A percentile compares a stretch with the other conserved stretches of the same genome.
Evolutionary conservation across 2,797 vertebrate genomes (phyloP).

Genomic region (Okamejei kenojei): DNA sequence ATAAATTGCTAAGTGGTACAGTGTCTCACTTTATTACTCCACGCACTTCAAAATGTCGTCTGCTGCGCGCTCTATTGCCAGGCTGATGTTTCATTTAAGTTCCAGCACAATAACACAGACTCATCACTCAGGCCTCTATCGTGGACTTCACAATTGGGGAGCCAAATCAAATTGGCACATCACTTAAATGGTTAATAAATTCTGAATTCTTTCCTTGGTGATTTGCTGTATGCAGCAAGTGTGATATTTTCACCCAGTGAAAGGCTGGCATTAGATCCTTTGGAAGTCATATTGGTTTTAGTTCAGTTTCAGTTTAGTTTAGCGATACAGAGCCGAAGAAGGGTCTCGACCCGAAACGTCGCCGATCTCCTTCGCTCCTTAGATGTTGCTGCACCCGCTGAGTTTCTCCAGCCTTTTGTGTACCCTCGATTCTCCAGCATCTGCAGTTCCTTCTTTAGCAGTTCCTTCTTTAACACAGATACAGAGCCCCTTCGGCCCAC

Average conservation of each 20-base stretch:
- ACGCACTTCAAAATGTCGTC: neutral
- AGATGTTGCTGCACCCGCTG: too few relatives aligned
- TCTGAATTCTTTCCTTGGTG: neutral
- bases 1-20: neutral
- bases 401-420: too few relatives aligned
- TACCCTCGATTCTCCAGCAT: too few relatives aligned
- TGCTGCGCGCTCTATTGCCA: neutral
- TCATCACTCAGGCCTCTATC: neutral
- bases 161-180: neutral
- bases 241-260: neutral
- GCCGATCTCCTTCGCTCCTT: too few relatives aligned
- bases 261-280: neutral
- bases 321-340: too few relatives aligned
- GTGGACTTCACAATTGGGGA: neutral
- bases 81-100: neutral
- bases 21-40: neutral
- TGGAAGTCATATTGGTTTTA: neutral
- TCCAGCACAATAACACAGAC: neutral
- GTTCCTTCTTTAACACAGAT: too few relatives aligned
- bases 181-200: neutral
- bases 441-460: too few relatives aligned
- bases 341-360: too few relatives aligned
- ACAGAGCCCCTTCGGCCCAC: too few relatives aligned
- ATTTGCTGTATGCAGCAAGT: too few relatives aligned
- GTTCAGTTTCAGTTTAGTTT: too few relatives aligned